Evolutionary conservation across 2,797 vertebrate genomes (phyloP), one percentile per base, ranked within the genome.

Genomic region (Myotis pilosus): DNA sequence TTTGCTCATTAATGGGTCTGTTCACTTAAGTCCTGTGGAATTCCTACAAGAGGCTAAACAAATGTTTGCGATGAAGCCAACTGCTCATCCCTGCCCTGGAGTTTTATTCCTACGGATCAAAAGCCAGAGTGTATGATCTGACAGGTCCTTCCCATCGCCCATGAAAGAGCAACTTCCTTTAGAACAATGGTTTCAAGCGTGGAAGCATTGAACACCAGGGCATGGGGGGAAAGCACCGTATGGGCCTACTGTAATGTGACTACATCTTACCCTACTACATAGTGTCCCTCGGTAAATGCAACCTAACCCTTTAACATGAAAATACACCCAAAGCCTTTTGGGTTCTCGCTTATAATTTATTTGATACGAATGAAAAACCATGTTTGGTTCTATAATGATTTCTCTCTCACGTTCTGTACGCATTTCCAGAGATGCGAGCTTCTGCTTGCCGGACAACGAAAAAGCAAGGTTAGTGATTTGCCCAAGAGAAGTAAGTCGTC

Each of bases 101-200:
- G 62, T 91, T 91, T 95, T 80, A 82, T 82, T 95, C 86, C 64
- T 51, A 0, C 17, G 66, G 95, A 96, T 96, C 93, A 22, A 0
- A 47, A 36, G 79, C 23, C 53, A 55, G 22, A 49, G 60, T 28
- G 51, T 16, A 25, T 23, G 55, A 86, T 19, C 66, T 79, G 19
- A 38, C 33, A 25, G 47, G 28, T 44, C 75, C 60, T 87, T 89
- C 71, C 83, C 51, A 33, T 80, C 41, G 28, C 57, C 83, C 22
- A n/a, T 64, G 47, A 94, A 92, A 97, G 95, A 96, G 96, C 75
- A 96, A 96, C 87, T 97, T 96, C 86, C 91, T 87, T 57, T 75
- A 89, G 55, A 94, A 28, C 6, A 20, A 80, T 20, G 8, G 51
- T 51, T 86, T 94, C 85, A 25, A 60, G 57, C 57, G 2, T 5